Evolutionary conservation across 2,113 vertebrate genomes (phyloP).

Genomic region (Monarcha castaneiventris): DNA sequence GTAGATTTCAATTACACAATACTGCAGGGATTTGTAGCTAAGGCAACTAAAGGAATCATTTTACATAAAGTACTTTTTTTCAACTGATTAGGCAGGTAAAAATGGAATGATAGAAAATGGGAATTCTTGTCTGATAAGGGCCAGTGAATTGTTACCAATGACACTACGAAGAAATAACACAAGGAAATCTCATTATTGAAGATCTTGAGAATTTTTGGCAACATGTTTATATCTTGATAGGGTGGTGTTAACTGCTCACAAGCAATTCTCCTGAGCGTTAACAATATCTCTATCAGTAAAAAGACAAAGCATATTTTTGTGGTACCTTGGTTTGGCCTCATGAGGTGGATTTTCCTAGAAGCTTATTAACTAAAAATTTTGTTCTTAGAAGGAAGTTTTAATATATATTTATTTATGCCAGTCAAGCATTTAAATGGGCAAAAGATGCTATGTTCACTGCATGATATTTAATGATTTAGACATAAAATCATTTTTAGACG

Average conservation of each 20-base stretch:
- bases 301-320: neutral
- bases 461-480: neutral
- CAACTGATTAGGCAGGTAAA: constrained; percentile 76
- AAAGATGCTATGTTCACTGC: neutral
- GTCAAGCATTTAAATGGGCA: neutral
- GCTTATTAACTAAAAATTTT: neutral
- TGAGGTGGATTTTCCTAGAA: neutral
- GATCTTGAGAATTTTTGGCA: neutral
- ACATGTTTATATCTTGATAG: neutral
- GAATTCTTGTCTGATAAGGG: constrained; percentile 63
- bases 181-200: neutral
- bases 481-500: neutral
- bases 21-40: constrained; percentile 81
- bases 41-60: constrained; percentile 80
- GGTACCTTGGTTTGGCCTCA: neutral
- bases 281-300: neutral
- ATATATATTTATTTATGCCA: neutral
- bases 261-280: neutral
- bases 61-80: constrained; percentile 81
- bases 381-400: neutral
- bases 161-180: neutral
- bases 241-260: neutral
- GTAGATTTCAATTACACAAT: constrained; percentile 82
- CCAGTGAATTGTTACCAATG: constrained; percentile 55
- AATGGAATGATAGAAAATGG: constrained; percentile 72